Evolutionary conservation across 2,888 invertebrate genomes (phyloP).

Genomic region (Andrena bicolor): DNA sequence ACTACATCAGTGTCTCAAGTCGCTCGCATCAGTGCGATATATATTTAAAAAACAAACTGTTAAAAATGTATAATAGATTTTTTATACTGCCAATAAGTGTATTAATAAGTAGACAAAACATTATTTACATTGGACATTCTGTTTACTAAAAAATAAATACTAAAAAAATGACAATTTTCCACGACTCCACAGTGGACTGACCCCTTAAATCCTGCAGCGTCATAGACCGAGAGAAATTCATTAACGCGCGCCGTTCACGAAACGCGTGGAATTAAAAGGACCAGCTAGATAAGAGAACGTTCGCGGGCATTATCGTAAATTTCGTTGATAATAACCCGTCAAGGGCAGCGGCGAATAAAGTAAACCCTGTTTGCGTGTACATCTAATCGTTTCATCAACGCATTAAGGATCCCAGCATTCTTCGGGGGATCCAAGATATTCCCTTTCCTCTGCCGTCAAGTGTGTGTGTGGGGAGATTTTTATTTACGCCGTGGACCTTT

Average conservation of each 20-base stretch:
- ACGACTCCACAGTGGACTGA: too few relatives aligned
- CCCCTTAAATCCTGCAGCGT: neutral
- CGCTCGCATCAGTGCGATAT: too few relatives aligned
- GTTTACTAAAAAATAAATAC: too few relatives aligned
- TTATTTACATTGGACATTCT: too few relatives aligned
- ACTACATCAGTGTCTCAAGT: too few relatives aligned
- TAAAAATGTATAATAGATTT: too few relatives aligned
- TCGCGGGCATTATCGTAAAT: constrained; percentile 22
- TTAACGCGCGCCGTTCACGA: neutral
- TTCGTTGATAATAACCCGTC: constrained; percentile 40
- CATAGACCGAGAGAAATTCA: neutral
- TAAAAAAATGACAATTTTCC: too few relatives aligned
- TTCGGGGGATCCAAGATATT: constrained; percentile 13
- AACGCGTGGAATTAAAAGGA: neutral
- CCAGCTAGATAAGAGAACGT: neutral
- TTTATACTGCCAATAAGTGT: too few relatives aligned
- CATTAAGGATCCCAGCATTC: constrained; percentile 36
- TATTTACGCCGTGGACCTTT: neutral
- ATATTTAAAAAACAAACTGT: too few relatives aligned
- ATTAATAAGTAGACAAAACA: too few relatives aligned
- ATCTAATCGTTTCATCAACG: constrained; percentile 55
- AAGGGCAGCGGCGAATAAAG: constrained; percentile 6
- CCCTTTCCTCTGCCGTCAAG: neutral
- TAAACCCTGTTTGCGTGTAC: constrained; percentile 32
- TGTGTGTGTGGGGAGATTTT: too few relatives aligned